Evolutionary conservation across 2,888 invertebrate species (phyloP), one percentile per base, ranked within the genome.

Genomic region (Steromphala cineraria): DNA sequence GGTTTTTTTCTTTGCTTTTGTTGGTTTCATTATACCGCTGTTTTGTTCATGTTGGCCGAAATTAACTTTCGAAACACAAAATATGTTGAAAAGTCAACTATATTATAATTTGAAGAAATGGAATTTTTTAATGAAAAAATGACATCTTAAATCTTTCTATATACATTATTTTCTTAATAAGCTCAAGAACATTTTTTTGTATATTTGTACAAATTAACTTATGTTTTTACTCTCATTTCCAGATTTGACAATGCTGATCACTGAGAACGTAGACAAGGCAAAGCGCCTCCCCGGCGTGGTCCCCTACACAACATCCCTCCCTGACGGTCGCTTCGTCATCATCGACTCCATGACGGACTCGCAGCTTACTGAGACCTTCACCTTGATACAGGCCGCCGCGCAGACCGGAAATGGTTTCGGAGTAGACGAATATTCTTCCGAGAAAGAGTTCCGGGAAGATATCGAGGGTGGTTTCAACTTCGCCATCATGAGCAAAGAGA

Each of bases 271-370:
- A n/a, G 79, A 82, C 31, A 75, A 80, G 24, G 53, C 62, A 24
- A 82, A 80, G 46, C 36, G 78, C n/a, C 75, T 78, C 7, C 78
- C 84, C 28, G 31, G 71, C n/a, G 80, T 85, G 15, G 81, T 86
- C 2, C 88, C 88, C 0, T 80, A 80, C 82, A 53, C 75, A 67
- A 82, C 87, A 24, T 78, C 81, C 40, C 83, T 87, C 78, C 82
- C 78, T 10, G 82, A 85, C 67, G 85, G 83, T 0, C 81, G 84
- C 2, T 53, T 71, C 36, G 83, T 87, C 15, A 55, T 86, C 28
- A 81, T 89, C 24, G 85, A 86, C 71, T 81, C 82, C 80, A 87
- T 89, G 87, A 86, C 86, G 0, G 84, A 86, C n/a, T 71, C 81
- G 0, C 89, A 89, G 78, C 13, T 87, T 15, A 84, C 86, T 4